A percentile compares a stretch with the other conserved stretches of the same genome.
Conservation (phyloP, 2,797 vertebrate species). For the Spinibarbus caldwelli region DNA sequence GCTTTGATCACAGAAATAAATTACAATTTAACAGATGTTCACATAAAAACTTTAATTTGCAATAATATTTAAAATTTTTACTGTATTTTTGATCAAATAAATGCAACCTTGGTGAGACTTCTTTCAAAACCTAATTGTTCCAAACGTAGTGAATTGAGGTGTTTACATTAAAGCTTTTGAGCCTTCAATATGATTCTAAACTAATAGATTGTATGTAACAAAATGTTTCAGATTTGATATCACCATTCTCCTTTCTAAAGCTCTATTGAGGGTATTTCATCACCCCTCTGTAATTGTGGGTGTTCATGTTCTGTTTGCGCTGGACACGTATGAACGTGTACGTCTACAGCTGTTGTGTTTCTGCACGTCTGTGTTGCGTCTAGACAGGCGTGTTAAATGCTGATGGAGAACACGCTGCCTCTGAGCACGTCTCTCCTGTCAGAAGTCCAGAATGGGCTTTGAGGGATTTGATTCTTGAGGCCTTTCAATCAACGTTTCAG, state of each 20-base stretch:
- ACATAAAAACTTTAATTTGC: no score
- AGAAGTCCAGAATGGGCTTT: conserved; percentile 8
- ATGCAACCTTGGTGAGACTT: no score
- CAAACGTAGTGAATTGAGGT: no score
- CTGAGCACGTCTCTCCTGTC: conserved; percentile 28
- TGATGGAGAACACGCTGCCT: conserved; percentile 34
- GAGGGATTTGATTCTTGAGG: conserved; percentile 4
- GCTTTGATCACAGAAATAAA: not conserved
- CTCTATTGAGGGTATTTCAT: not conserved
- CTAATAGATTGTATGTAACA: not conserved
- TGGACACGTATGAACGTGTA: not conserved
- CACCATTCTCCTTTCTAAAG: not conserved
- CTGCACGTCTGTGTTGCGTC: conserved; percentile 35
- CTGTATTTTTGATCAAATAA: no score
- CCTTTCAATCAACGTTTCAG: conserved; percentile 1
- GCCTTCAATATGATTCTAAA: no score
- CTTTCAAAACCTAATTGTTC: no score
- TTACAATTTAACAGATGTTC: not conserved
- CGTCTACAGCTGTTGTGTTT: conserved; percentile 16
- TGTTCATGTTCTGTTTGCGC: conserved; percentile 26
- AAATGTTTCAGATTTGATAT: not conserved
- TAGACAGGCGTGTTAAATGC: conserved; percentile 24
- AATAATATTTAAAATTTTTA: no score
- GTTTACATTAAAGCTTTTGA: no score
- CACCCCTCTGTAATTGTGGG: conserved; percentile 22